A percentile compares a stretch with the other conserved stretches of the same genome.
These are phyloP conservation scores for Drosophila jambulina DNA, from an alignment of 1,140 invertebrate species.

Conservation along the genomic window DNA sequence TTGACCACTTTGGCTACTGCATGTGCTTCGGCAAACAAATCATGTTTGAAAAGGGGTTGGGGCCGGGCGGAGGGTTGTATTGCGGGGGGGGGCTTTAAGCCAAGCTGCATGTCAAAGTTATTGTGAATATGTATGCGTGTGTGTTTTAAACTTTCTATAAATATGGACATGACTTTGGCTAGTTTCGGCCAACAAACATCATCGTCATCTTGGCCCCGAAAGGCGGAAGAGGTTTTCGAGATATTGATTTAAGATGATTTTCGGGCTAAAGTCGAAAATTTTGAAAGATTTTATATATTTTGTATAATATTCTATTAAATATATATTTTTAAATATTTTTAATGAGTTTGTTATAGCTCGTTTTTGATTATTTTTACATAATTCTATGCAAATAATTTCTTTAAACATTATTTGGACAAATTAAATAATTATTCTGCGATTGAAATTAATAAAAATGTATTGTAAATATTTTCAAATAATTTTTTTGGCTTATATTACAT, in stretches of 20 bases:
- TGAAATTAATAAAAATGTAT: neutral
- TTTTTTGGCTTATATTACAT: neutral
- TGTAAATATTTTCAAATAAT: neutral
- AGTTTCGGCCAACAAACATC: constrained; percentile 32
- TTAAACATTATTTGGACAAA: neutral
- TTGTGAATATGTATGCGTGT: constrained; percentile 40
- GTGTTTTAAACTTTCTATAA: constrained; percentile 75
- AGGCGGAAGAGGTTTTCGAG: neutral
- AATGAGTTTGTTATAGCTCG: too few relatives aligned
- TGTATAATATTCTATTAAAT: too few relatives aligned
- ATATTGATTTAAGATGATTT: constrained; percentile 1
- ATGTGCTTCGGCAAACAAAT: constrained; percentile 78
- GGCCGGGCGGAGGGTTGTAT: neutral
- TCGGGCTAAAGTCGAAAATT: neutral
- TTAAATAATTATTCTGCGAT: neutral
- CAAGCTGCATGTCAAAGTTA: constrained; percentile 58
- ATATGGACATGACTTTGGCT: constrained; percentile 62
- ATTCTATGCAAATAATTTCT: neutral
- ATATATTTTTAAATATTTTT: neutral
- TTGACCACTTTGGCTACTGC: constrained; percentile 77
- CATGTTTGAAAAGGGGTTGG: constrained; percentile 44
- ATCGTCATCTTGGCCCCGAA: constrained; percentile 4
- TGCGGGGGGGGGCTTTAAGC: constrained; percentile 8
- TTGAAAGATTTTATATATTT: neutral
- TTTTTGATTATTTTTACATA: neutral